Base-by-base conservation (phyloP, 1,140 invertebrate species). In the Eumaeus atala region DNA sequence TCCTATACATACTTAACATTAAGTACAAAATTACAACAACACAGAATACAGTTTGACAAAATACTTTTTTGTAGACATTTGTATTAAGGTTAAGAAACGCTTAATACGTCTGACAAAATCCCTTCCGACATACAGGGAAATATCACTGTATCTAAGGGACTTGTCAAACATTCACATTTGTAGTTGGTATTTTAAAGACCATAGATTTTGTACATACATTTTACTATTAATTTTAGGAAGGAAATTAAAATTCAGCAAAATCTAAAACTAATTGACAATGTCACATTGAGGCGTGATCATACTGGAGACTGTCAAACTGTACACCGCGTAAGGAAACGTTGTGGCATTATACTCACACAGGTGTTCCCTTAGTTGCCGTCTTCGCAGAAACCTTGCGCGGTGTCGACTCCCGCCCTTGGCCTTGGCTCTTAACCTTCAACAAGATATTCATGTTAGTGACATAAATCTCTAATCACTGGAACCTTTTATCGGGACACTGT, bases 371-470 rank as follows among this genome's bases (percentile, higher is more conserved):
- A 11, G 73, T 80, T 6, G 79, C 77, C 1, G 64, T 75, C 70
- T 88, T 88, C 9, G 84, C 77, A 0, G 84, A 87, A 5, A 88
- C 67, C 62, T 88, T 88, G 40, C 87, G 72, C n/a, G 86, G 86
- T 6, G 87, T 88, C 4, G 70, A 66, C 51, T 87, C 79, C 34
- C 86, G 69, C 1, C 78, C 75, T 62, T 73, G 67, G 57, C 72
- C 83, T 55, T 85, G 81, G 42, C 68, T 82, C 77, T 87, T 87
- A 11, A 84, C 77, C 84, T 84, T 10, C 4, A 21, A 42, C 6
- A 53, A 53, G 40, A 37, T 12, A 35, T 33, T 4, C 12, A 9
- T 28, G 8, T 49, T 49, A 34, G 3, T 11, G 28, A 9, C 10
- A 0, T 42, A 3, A 28, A 28, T 3, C 40, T 16, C n/a, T 48